Conservation (phyloP, 2,888 invertebrate genomes). For the Chironomus riparius region DNA sequence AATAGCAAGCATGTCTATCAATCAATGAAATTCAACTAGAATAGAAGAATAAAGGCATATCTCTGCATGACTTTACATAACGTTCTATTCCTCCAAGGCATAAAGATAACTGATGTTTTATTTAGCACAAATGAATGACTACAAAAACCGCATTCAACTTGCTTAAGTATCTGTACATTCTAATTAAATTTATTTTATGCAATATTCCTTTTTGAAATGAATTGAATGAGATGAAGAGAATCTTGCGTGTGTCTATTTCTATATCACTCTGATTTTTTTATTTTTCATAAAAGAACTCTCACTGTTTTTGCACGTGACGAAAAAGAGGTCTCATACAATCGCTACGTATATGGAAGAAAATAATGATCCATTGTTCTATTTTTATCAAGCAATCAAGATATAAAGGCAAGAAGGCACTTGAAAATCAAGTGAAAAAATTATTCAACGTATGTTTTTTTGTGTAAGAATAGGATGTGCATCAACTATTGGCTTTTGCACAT, state of each 20-base stretch:
- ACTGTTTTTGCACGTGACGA: constrained; percentile 18
- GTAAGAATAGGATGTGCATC: constrained; percentile 7
- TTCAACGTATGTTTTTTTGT: background rate
- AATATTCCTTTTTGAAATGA: too few species aligned
- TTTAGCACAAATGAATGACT: background rate
- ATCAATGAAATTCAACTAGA: too few species aligned
- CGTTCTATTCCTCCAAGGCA: too few species aligned
- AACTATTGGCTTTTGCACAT: constrained; percentile 19
- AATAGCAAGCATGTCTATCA: too few species aligned
- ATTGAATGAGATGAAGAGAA: background rate
- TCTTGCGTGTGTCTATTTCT: background rate
- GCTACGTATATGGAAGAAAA: constrained; percentile 8
- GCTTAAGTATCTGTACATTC: background rate
- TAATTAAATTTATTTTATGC: background rate
- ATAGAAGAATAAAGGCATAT: too few species aligned
- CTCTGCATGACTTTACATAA: too few species aligned
- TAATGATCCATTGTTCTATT: constrained; percentile 23
- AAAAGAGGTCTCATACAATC: background rate
- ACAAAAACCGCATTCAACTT: background rate
- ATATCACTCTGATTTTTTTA: background rate
- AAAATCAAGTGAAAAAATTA: background rate
- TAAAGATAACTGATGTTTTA: too few species aligned
- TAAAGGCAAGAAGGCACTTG: background rate
- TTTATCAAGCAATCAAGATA: background rate
- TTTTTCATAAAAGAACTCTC: background rate